Percentiles rank a stretch among this genome's conserved stretches.
phyloP scores from a whole-genome alignment of 1,140 invertebrate species.

The Panagrolaimus sp. region DNA sequence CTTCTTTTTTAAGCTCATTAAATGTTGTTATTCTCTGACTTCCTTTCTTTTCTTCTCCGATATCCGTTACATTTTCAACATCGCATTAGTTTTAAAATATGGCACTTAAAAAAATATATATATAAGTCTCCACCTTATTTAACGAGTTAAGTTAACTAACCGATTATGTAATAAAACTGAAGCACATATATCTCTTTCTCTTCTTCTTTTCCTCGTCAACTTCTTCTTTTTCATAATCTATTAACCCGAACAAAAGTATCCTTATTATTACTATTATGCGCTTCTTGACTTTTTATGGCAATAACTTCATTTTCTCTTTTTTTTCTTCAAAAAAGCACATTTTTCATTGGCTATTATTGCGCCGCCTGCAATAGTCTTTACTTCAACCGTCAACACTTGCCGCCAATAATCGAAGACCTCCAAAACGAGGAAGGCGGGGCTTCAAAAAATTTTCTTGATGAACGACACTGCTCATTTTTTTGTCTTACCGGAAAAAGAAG shows the following conservation, averaged over 20 bases:
- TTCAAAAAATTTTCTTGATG: neutral
- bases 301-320: conserved; percentile 11
- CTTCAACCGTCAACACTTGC: too few relatives aligned
- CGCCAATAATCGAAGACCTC: conserved; percentile 7
- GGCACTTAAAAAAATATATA: too few relatives aligned
- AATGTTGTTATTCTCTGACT: neutral
- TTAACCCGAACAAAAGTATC: too few relatives aligned
- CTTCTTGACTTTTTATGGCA: conserved; percentile 11
- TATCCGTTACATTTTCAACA: too few relatives aligned
- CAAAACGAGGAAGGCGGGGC: neutral
- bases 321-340: neutral
- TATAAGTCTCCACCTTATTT: neutral
- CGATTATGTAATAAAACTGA: conserved; percentile 14
- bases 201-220: too few relatives aligned
- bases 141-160: neutral
- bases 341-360: too few relatives aligned
- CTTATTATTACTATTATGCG: neutral
- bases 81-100: too few relatives aligned
- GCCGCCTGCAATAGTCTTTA: too few relatives aligned
- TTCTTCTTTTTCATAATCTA: too few relatives aligned
- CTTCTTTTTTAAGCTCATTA: too few relatives aligned
- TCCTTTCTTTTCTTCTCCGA: neutral
- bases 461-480: too few relatives aligned
- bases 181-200: neutral
- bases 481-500: conserved; percentile 6